A percentile compares a stretch with the other conserved stretches of the same genome.
Conservation (phyloP, 2,113 vertebrate species). For the Heterocephalus glaber region DNA sequence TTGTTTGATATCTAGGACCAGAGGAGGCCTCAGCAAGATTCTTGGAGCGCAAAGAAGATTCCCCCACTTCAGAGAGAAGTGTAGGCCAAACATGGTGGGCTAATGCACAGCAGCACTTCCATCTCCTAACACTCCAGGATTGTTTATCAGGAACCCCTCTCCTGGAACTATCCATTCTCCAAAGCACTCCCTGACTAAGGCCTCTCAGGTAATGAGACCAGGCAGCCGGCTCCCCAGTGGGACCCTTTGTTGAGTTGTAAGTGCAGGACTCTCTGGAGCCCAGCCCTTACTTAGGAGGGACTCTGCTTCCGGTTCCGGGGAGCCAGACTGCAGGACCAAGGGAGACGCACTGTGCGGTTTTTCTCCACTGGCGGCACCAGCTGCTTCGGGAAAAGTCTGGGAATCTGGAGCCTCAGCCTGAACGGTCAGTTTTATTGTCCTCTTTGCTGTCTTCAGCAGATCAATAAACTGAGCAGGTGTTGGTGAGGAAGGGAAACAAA, state of each 20-base stretch:
- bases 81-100: background rate
- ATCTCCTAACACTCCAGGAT: background rate
- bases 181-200: rapidly evolving
- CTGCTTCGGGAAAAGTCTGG: slow-evolving; percentile 54
- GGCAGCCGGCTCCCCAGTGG: background rate
- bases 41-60: background rate
- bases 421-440: slow-evolving; percentile 88
- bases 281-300: slow-evolving; percentile 86
- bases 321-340: slow-evolving; percentile 54
- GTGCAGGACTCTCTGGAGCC: background rate
- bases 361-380: slow-evolving; percentile 69
- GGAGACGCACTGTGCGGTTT: slow-evolving; percentile 74
- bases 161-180: background rate
- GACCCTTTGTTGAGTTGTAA: rapidly evolving
- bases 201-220: background rate
- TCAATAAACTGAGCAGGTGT: slow-evolving; percentile 86
- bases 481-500: slow-evolving; percentile 16
- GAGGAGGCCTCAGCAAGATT: background rate
- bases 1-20: background rate
- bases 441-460: slow-evolving; percentile 87
- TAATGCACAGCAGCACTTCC: background rate
- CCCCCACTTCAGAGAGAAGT: background rate
- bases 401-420: slow-evolving; percentile 80
- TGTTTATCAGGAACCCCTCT: background rate
- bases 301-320: slow-evolving; percentile 87